phyloP scores from a whole-genome alignment of 1,140 invertebrate genomes.

The Brachionus paranguensis region DNA sequence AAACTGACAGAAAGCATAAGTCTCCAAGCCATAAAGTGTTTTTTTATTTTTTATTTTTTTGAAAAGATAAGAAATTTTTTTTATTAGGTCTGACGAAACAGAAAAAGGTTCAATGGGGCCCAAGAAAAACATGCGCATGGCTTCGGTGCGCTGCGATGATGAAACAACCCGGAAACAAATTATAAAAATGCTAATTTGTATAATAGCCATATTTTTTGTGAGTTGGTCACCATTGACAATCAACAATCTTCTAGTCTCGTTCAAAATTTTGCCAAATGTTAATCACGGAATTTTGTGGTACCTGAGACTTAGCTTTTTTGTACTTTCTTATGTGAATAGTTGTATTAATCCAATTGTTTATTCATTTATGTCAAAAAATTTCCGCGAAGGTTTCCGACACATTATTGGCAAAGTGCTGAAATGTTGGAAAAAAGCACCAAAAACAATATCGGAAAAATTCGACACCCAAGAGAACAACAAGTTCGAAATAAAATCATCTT shows the following conservation, averaged over 20 bases:
- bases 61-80: not conserved
- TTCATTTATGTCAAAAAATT: slow-evolving; percentile 73
- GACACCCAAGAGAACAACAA: not conserved
- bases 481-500: slow-evolving; percentile 11
- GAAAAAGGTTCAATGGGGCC: not conserved
- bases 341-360: slow-evolving; percentile 73
- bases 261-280: slow-evolving; percentile 57
- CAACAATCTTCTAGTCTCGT: slow-evolving; percentile 64
- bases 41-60: not conserved
- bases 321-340: slow-evolving; percentile 67
- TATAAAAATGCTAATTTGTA: slow-evolving; percentile 67
- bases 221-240: slow-evolving; percentile 67
- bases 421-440: not conserved
- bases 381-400: slow-evolving; percentile 63
- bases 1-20: not conserved
- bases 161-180: slow-evolving; percentile 52
- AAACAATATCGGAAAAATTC: not conserved
- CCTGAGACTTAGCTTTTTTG: slow-evolving; percentile 62
- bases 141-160: slow-evolving; percentile 14
- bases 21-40: not conserved
- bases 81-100: not conserved
- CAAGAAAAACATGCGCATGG: not conserved
- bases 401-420: slow-evolving; percentile 43
- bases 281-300: slow-evolving; percentile 61
- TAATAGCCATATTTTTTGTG: slow-evolving; percentile 65